A percentile compares a stretch with the other conserved stretches of the same genome.
Conservation (phyloP, 1,140 invertebrate species). For the Episyrphus balteatus region DNA sequence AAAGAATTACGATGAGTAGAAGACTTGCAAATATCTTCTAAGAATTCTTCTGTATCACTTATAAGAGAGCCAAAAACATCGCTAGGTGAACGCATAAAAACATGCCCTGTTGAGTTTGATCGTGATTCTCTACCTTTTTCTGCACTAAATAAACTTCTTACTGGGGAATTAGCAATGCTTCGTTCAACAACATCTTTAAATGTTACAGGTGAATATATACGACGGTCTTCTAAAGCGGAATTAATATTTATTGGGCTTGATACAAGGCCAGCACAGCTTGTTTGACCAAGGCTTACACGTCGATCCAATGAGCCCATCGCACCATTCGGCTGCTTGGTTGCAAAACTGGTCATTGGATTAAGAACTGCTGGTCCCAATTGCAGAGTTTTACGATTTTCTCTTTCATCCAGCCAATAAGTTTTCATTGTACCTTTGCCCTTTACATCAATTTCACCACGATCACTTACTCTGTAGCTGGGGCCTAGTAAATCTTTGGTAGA, state of each 20-base stretch:
- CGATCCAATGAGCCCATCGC: slow-evolving; percentile 25
- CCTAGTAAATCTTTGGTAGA: slow-evolving; percentile 69
- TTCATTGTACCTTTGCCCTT: slow-evolving; percentile 87
- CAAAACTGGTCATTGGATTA: slow-evolving; percentile 14
- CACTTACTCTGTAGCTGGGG: slow-evolving; percentile 60
- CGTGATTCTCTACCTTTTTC: slow-evolving; percentile 38
- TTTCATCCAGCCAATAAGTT: slow-evolving; percentile 78
- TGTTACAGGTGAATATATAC: slow-evolving; percentile 72
- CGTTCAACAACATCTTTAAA: slow-evolving; percentile 68
- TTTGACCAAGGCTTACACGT: slow-evolving; percentile 11
- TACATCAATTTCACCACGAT: slow-evolving; percentile 72
- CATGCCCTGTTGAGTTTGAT: slow-evolving; percentile 48
- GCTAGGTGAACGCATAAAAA: slow-evolving; percentile 38
- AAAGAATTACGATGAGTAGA: slow-evolving; percentile 16
- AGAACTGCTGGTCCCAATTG: slow-evolving; percentile 26
- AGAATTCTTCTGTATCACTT: slow-evolving; percentile 46
- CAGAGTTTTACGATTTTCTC: slow-evolving; percentile 46
- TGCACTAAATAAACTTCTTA: slow-evolving; percentile 34
- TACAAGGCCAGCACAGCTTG: slow-evolving; percentile 14
- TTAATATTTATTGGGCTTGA: slow-evolving; percentile 16
- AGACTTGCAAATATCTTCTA: slow-evolving; percentile 40
- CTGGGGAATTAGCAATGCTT: slow-evolving; percentile 62
- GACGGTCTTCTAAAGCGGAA: slow-evolving; percentile 40
- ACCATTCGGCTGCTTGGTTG: neutral
- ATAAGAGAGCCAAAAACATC: slow-evolving; percentile 43